Conservation (phyloP, 2,888 invertebrate species). For the Eupithecia dodoneata region DNA sequence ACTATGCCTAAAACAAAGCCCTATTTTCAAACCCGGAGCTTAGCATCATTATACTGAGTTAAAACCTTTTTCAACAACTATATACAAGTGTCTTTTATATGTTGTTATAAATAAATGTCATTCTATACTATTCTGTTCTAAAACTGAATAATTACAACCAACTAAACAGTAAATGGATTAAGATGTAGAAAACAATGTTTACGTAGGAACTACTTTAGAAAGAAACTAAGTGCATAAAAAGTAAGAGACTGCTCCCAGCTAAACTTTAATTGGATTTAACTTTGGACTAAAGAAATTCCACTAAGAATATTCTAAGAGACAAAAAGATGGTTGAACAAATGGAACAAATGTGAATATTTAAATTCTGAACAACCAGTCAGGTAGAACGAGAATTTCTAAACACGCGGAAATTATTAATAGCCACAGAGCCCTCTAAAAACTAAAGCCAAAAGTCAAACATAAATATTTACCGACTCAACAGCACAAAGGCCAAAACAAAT, state of each 20-base stretch:
- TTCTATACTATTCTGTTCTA: too few species aligned
- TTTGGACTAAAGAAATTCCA: conserved; percentile 26
- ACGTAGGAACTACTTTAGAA: conserved; percentile 31
- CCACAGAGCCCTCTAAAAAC: conserved; percentile 5
- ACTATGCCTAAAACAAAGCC: not conserved
- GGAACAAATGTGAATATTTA: conserved; percentile 33
- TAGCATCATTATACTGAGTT: too few species aligned
- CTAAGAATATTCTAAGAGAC: conserved; percentile 34
- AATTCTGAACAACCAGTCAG: conserved; percentile 28
- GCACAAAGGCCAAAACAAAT: conserved; percentile 14
- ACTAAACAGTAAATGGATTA: conserved; percentile 17
- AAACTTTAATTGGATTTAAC: conserved; percentile 40
- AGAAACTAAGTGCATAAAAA: conserved; percentile 43
- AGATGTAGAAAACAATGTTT: conserved; percentile 30
- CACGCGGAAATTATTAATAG: not conserved
- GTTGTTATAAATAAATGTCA: too few species aligned
- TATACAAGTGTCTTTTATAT: too few species aligned
- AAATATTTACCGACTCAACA: conserved; percentile 12
- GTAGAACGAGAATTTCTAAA: conserved; percentile 12
- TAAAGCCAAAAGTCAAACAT: conserved; percentile 7
- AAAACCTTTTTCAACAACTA: too few species aligned
- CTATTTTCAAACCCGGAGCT: not conserved
- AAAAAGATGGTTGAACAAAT: conserved; percentile 33
- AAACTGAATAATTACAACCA: not conserved
- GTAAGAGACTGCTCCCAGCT: conserved; percentile 41